phyloP scores from a whole-genome alignment of 2,797 vertebrate species.

The Geotrypetes seraphini region DNA sequence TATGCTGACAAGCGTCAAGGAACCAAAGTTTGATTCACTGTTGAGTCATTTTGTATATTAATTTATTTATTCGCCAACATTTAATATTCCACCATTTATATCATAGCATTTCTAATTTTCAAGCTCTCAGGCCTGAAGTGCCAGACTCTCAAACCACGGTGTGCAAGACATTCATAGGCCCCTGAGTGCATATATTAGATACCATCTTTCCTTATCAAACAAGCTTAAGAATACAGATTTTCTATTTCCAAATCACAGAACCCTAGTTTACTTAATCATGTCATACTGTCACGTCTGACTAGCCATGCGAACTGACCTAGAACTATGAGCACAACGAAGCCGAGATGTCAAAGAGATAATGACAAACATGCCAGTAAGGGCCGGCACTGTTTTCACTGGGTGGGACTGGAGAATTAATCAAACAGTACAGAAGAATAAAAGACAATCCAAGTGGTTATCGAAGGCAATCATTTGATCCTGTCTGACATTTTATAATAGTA shows the following conservation, averaged over 20 bases:
- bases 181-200: too few species aligned
- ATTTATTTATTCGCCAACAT: too few species aligned
- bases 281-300: conserved; percentile 37
- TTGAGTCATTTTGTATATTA: too few species aligned
- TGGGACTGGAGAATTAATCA: conserved; percentile 19
- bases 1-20: too few species aligned
- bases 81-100: too few species aligned
- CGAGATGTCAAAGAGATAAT: conserved; percentile 29
- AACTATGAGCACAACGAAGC: conserved; percentile 15
- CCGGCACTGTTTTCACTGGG: conserved; percentile 12
- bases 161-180: too few species aligned
- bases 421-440: background rate
- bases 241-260: conserved; percentile 37
- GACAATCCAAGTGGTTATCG: conserved; percentile 15
- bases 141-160: too few species aligned
- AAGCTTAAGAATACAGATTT: conserved; percentile 21
- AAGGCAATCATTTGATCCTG: conserved; percentile 9
- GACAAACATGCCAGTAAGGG: conserved; percentile 21
- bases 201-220: conserved; percentile 27
- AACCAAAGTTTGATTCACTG: too few species aligned
- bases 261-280: conserved; percentile 38
- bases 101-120: too few species aligned
- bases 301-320: conserved; percentile 34
- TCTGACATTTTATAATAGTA: conserved; percentile 7
- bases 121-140: too few species aligned